phyloP scores from a whole-genome alignment of 2,113 vertebrate genomes.

The Colaptes auratus region DNA sequence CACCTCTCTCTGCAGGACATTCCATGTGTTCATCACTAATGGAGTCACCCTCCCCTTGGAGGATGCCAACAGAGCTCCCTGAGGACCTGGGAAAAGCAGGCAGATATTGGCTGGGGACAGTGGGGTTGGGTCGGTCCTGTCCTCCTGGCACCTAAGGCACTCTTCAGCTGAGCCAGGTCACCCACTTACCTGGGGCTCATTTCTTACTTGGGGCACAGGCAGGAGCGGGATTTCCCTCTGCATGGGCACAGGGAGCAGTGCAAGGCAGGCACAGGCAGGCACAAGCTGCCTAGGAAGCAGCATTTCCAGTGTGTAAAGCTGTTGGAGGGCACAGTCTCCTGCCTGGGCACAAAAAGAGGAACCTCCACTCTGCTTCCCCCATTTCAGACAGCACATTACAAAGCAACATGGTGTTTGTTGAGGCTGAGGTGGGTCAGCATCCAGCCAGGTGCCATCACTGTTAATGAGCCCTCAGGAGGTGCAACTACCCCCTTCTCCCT shows the following conservation, averaged over 20 bases:
- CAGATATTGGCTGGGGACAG: neutral
- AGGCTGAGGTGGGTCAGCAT: neutral
- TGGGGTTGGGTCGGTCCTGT: neutral
- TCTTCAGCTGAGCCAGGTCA: neutral
- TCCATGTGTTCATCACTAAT: neutral
- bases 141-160: neutral
- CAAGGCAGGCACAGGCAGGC: neutral
- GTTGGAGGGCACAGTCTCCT: neutral
- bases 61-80: neutral
- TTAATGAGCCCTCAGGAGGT: neutral
- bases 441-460: neutral
- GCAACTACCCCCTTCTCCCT: accelerated
- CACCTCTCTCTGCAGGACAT: neutral
- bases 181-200: neutral
- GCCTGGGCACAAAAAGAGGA: neutral
- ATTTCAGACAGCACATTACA: neutral
- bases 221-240: neutral
- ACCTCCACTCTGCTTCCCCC: neutral
- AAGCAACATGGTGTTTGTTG: neutral
- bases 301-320: neutral
- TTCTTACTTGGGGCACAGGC: accelerated
- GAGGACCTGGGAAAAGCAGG: neutral
- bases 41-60: neutral
- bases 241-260: accelerated
- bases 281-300: neutral